Evolutionary conservation across 2,888 invertebrate genomes (phyloP).

Genomic region (Halocaridina rubra): DNA sequence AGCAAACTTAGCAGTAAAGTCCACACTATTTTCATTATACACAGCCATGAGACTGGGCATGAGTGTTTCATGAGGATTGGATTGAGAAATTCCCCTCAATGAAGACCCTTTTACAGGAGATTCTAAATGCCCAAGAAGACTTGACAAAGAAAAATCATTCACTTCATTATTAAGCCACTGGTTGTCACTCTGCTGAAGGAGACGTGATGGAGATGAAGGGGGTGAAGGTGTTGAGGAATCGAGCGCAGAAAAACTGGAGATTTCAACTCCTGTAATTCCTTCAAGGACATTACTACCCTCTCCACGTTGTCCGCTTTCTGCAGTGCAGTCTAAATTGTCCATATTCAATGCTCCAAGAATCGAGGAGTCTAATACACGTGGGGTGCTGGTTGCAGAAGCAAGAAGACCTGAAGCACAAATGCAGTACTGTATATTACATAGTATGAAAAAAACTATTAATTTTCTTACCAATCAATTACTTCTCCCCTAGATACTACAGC

Average conservation of each 20-base stretch:
- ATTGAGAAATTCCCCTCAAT: not conserved
- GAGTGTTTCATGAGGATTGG: not conserved
- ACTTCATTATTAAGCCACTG: constrained; percentile 58
- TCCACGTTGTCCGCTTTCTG: not conserved
- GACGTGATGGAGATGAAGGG: constrained; percentile 41
- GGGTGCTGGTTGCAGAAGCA: constrained; percentile 41
- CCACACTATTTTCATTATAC: constrained; percentile 53
- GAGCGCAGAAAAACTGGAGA: constrained; percentile 34
- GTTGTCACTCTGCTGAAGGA: constrained; percentile 45
- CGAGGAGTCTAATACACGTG: not conserved
- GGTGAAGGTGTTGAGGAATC: constrained; percentile 38
- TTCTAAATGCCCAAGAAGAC: constrained; percentile 44
- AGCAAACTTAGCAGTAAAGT: constrained; percentile 50
- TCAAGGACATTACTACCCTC: not conserved
- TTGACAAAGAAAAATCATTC: constrained; percentile 50
- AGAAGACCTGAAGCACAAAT: constrained; percentile 46
- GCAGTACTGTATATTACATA: too few relatives aligned
- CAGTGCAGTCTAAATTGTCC: not conserved
- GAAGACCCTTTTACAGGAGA: constrained; percentile 30
- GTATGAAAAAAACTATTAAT: too few relatives aligned
- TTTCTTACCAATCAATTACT: too few relatives aligned
- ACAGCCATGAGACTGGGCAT: constrained; percentile 44
- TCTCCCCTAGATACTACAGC: too few relatives aligned
- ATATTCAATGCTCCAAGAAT: not conserved
- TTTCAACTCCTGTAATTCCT: not conserved